Base-by-base conservation (phyloP, 2,888 invertebrate species). In the Eilema caniola region DNA sequence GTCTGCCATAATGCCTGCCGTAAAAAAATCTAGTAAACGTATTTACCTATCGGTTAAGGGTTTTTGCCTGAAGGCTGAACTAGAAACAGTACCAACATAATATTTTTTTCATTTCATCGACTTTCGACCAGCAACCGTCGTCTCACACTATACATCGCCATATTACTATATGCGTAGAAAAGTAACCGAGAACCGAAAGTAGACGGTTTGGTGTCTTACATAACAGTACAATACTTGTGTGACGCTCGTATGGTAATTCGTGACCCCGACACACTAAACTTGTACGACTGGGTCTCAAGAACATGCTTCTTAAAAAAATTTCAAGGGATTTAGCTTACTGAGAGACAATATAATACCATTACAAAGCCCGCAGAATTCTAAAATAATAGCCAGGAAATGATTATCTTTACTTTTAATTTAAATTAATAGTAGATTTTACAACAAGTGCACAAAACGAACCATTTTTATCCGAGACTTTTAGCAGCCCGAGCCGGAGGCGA, bases 231-330 rank as follows among this genome's bases (percentile, higher is more conserved):
- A 41, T 41, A 11, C 24, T 41, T 37, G 41, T 16, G 23, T 24
- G 23, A 5, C 25, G 31, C 62, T 57, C 28, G 33, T 57, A 63
- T 63, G 63, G 41, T 68, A 59, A 69, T 64, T 31, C 31, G 24
- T 20, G 59, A 24, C 57, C 57, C 23, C 25, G 23, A 41, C 41
- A 14, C 16, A 10, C 16, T 69, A 53, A n/a, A 53, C 53, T 53
- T 62, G 47, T 64, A 69, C 59, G 64, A 60, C 16, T 74, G 70
- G 66, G 61, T 56, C 56, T 66, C 63, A 66, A 74, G 65, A 77
- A 73, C 67, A 62, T 65, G 74, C 70, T 66, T 62, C 63, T 57
- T 71, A 71, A 78, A 66, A 69, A 66, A 16, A 59, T 63, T 53
- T 59, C 57, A 16, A 59, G 28, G 28, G 37, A 68, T 62, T 14